Conservation (phyloP, 2,797 vertebrate species). For the Labeo calbasu region DNA sequence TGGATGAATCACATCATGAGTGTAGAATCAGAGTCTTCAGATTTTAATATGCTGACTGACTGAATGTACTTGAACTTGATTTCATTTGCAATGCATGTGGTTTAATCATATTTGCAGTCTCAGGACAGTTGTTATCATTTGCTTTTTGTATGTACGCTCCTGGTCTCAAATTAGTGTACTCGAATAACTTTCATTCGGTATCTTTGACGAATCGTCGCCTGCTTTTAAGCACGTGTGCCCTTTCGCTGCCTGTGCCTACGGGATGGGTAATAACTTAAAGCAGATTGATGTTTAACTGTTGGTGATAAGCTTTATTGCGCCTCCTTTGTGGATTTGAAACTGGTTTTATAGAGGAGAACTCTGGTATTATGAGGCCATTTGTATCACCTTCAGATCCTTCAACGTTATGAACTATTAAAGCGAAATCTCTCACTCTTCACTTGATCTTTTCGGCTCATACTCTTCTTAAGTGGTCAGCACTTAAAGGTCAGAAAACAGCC, state of each 20-base stretch:
- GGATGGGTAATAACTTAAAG: constrained; percentile 20
- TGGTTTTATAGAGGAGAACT: constrained; percentile 10
- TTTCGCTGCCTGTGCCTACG: neutral
- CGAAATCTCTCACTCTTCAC: constrained; percentile 6
- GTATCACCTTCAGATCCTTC: constrained; percentile 38
- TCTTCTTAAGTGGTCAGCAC: constrained; percentile 31
- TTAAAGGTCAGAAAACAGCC: constrained; percentile 53
- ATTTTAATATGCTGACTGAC: constrained; percentile 37
- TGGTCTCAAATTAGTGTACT: constrained; percentile 32
- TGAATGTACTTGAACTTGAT: constrained; percentile 51
- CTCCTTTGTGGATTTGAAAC: neutral
- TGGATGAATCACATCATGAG: constrained; percentile 53
- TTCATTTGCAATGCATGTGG: constrained; percentile 54
- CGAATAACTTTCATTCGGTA: constrained; percentile 12
- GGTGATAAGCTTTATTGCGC: neutral
- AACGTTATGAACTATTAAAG: constrained; percentile 34
- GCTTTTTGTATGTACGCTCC: constrained; percentile 19
- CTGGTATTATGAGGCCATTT: constrained; percentile 7
- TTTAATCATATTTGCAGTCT: constrained; percentile 51
- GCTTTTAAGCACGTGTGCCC: neutral
- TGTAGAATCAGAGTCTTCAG: constrained; percentile 25
- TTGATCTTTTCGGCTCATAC: constrained; percentile 42
- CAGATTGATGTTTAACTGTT: constrained; percentile 29
- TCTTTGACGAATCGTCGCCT: constrained; percentile 10
- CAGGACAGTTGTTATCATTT: constrained; percentile 44